Evolutionary conservation across 2,888 invertebrate species (phyloP).

Genomic region (Agrotis exclamationis): DNA sequence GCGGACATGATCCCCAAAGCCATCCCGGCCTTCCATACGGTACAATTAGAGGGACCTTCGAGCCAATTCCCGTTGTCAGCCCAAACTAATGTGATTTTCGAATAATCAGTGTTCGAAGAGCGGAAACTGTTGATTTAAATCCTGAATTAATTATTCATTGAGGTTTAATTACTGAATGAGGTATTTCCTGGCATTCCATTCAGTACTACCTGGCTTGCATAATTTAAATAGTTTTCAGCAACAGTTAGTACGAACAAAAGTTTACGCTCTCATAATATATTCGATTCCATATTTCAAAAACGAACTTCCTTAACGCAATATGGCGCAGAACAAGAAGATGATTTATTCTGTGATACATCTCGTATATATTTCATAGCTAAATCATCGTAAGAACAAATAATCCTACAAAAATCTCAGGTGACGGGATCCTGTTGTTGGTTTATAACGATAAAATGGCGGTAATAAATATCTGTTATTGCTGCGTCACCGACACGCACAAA

Average conservation of each 20-base stretch:
- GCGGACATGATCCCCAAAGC: constrained; percentile 10
- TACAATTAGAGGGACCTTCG: constrained; percentile 36
- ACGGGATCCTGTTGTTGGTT: constrained; percentile 45
- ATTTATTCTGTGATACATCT: constrained; percentile 52
- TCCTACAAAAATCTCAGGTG: constrained; percentile 63
- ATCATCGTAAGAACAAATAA: constrained; percentile 57
- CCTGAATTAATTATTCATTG: background rate
- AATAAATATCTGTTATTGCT: constrained; percentile 74
- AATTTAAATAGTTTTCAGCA: constrained; percentile 5
- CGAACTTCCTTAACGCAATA: constrained; percentile 19
- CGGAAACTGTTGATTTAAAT: constrained; percentile 18
- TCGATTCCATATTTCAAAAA: constrained; percentile 14
- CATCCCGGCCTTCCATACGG: constrained; percentile 1
- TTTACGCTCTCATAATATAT: background rate
- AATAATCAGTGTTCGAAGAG: background rate
- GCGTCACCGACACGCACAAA: constrained; percentile 67
- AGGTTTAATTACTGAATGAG: constrained; percentile 1
- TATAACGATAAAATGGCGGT: constrained; percentile 62
- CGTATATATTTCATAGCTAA: constrained; percentile 51
- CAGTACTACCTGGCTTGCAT: background rate
- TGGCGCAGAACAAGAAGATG: constrained; percentile 31
- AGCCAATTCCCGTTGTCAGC: constrained; percentile 3
- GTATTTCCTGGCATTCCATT: background rate
- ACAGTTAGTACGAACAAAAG: background rate
- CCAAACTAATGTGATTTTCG: constrained; percentile 8